Evolutionary conservation across 2,888 invertebrate genomes (phyloP).

Genomic region (Euclidia mi): DNA sequence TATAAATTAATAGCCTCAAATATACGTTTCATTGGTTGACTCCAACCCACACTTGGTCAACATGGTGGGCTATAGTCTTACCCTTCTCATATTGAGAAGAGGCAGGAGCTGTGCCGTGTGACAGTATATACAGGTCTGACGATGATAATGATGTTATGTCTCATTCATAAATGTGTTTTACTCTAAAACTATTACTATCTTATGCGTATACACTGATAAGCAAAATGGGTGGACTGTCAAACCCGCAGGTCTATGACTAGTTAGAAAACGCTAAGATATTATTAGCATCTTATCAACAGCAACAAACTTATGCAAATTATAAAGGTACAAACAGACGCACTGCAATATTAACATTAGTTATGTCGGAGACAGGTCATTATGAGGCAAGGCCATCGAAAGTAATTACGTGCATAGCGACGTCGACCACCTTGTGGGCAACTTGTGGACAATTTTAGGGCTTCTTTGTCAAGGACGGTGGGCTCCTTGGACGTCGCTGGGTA

Average conservation of each 20-base stretch:
- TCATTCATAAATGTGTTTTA: too few relatives aligned
- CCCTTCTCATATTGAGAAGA: too few relatives aligned
- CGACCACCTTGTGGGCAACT: slow-evolving; percentile 73
- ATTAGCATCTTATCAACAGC: background rate
- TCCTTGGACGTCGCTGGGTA: slow-evolving; percentile 12
- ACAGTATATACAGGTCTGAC: too few relatives aligned
- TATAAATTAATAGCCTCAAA: too few relatives aligned
- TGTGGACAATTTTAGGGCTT: slow-evolving; percentile 73
- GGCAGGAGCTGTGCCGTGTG: too few relatives aligned
- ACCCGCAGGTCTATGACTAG: background rate
- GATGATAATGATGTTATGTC: too few relatives aligned
- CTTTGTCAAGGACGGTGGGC: slow-evolving; percentile 46
- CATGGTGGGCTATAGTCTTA: too few relatives aligned
- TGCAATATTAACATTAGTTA: slow-evolving; percentile 62
- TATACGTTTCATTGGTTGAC: too few relatives aligned
- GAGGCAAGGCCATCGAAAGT: slow-evolving; percentile 76
- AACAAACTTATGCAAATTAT: background rate
- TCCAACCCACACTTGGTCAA: too few relatives aligned
- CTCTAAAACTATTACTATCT: too few relatives aligned
- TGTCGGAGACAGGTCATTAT: slow-evolving; percentile 60
- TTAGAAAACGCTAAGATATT: background rate
- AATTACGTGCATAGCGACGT: slow-evolving; percentile 61
- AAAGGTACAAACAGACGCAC: slow-evolving; percentile 25
- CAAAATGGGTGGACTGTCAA: background rate
- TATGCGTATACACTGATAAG: too few relatives aligned